Evolutionary conservation across 2,888 invertebrate species (phyloP).

Genomic region (Meiosimyza decipiens): DNA sequence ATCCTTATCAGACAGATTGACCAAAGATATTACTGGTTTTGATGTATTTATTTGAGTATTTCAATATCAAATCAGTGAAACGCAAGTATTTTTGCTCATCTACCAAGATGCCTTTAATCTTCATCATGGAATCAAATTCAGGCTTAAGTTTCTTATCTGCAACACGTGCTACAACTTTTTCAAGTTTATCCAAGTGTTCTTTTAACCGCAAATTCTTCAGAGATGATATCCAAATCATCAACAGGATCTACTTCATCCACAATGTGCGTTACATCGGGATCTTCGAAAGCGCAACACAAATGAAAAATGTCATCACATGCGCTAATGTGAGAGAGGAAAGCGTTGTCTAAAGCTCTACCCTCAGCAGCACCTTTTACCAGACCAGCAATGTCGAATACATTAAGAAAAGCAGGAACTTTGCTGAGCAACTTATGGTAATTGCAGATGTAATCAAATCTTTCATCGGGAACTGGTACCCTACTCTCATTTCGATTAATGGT

Average conservation of each 20-base stretch:
- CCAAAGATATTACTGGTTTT: slow-evolving; percentile 96
- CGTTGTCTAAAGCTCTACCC: slow-evolving; percentile 96
- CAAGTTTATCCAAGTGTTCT: slow-evolving; percentile 90
- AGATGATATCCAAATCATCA: slow-evolving; percentile 95
- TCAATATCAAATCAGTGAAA: slow-evolving; percentile 97
- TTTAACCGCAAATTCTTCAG: slow-evolving; percentile 94
- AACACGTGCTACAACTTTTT: slow-evolving; percentile 84
- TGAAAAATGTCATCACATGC: slow-evolving; percentile 99
- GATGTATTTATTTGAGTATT: slow-evolving; percentile 95
- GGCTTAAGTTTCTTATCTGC: slow-evolving; percentile 94
- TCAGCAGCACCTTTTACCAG: slow-evolving; percentile 98
- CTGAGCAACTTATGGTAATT: too few relatives aligned
- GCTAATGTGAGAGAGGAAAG: slow-evolving; percentile 97
- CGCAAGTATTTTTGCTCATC: slow-evolving; percentile 94
- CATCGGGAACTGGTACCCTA: too few relatives aligned
- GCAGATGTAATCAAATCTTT: too few relatives aligned
- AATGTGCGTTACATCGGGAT: slow-evolving; percentile 96
- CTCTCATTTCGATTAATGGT: too few relatives aligned
- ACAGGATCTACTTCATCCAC: slow-evolving; percentile 99
- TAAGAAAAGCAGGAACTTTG: slow-evolving; percentile 97
- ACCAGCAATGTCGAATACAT: slow-evolving; percentile 98
- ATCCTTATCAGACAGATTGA: slow-evolving; percentile 97
- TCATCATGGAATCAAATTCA: slow-evolving; percentile 90
- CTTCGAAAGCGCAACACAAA: slow-evolving; percentile 95
- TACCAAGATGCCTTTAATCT: slow-evolving; percentile 83